phyloP scores from a whole-genome alignment of 2,888 invertebrate species.

The Oligia latruncula region DNA sequence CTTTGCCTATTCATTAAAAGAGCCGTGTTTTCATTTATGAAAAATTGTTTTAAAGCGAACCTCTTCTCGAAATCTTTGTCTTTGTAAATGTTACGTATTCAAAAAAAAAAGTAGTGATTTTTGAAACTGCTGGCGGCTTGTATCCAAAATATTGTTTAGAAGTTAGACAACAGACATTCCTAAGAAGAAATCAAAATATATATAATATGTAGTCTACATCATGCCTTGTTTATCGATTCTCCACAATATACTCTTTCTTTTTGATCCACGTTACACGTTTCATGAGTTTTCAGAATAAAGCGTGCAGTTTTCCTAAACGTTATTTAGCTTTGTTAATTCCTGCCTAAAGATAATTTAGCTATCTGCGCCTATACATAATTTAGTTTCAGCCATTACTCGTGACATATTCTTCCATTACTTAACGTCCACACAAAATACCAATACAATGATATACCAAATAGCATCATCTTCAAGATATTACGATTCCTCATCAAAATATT shows the following conservation, averaged over 20 bases:
- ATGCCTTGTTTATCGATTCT: neutral
- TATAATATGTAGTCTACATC: no score
- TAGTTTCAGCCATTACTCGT: neutral
- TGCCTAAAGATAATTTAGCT: neutral
- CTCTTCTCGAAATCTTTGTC: no score
- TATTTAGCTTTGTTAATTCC: neutral
- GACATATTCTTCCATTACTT: neutral
- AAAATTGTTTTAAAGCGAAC: neutral
- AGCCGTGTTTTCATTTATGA: neutral
- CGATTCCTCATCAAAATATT: slow-evolving; percentile 64
- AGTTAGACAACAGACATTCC: neutral
- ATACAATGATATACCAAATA: slow-evolving; percentile 24
- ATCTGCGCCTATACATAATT: neutral
- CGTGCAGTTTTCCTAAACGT: neutral
- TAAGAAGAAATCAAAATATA: neutral
- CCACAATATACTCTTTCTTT: neutral
- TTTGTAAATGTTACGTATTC: no score
- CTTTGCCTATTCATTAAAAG: neutral
- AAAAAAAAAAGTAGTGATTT: neutral
- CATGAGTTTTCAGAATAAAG: no score
- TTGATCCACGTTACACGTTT: neutral
- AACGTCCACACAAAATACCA: slow-evolving; percentile 23
- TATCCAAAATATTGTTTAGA: neutral
- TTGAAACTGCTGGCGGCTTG: neutral
- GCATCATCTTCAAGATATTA: slow-evolving; percentile 49